These are phyloP conservation scores for Cygnus atratus DNA, from an alignment of 2,113 vertebrate genomes.

Conservation along the genomic window DNA sequence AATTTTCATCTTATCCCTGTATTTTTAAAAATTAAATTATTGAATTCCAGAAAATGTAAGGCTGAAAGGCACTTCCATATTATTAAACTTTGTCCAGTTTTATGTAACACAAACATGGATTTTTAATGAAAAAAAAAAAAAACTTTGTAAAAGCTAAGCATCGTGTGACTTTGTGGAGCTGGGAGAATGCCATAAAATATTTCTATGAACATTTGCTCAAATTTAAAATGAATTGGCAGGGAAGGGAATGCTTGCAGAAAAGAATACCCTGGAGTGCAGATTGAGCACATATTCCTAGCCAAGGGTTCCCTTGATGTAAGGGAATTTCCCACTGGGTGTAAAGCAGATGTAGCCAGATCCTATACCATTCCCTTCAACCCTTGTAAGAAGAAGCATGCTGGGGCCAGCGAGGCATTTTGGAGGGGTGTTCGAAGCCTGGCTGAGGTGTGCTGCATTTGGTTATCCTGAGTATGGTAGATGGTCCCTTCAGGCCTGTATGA, in stretches of 20 bases:
- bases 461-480: not conserved
- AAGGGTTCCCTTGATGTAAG: not conserved
- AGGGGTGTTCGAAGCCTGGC: not conserved
- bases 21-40: not conserved
- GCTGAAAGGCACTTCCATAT: not conserved
- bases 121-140: not conserved
- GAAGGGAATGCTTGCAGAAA: constrained; percentile 40
- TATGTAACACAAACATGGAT: not conserved
- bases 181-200: constrained; percentile 46
- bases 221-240: constrained; percentile 66
- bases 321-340: constrained; percentile 26
- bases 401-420: not conserved
- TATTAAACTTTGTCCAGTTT: not conserved
- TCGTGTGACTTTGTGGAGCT: constrained; percentile 40
- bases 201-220: constrained; percentile 12
- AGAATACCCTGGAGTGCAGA: constrained; percentile 2
- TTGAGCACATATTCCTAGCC: constrained; percentile 22
- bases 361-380: not conserved
- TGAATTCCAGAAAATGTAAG: not conserved
- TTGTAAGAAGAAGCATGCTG: not conserved
- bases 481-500: constrained; percentile 8
- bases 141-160: not conserved
- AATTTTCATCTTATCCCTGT: not conserved
- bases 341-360: constrained; percentile 4
- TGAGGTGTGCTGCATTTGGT: not conserved